These are phyloP conservation scores for Serranus cabrilla DNA, from an alignment of 2,797 vertebrate genomes.

Conservation along the genomic window DNA sequence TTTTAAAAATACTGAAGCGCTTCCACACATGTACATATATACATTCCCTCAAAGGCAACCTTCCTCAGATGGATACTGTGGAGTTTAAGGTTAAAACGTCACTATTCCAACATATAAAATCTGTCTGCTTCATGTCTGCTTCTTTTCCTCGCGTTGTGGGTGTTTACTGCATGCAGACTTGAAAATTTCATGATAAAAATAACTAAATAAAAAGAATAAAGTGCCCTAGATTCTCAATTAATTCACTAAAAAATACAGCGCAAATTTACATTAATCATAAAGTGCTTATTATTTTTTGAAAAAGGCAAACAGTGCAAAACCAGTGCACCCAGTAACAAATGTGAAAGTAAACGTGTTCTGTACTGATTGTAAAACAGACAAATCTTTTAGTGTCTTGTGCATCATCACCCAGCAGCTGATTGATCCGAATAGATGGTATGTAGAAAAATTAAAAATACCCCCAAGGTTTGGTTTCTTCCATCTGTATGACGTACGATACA, in stretches of 20 bases:
- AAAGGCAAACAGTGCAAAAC: conserved; percentile 59
- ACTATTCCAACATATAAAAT: conserved; percentile 43
- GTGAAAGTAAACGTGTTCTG: conserved; percentile 7
- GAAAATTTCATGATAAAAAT: conserved; percentile 35
- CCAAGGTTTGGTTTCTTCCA: conserved; percentile 6
- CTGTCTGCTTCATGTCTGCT: conserved; percentile 14
- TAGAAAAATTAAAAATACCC: conserved; percentile 44
- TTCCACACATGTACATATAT: conserved; percentile 53
- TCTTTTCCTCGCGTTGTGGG: not conserved
- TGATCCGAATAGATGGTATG: conserved; percentile 4
- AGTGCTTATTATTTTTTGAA: conserved; percentile 51
- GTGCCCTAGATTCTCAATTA: conserved; percentile 30
- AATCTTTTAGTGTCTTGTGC: conserved; percentile 42
- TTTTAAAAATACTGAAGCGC: conserved; percentile 57
- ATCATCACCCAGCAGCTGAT: conserved; percentile 28
- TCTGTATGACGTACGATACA: conserved; percentile 3
- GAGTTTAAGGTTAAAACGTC: conserved; percentile 34
- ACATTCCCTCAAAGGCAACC: conserved; percentile 45
- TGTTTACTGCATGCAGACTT: conserved; percentile 49
- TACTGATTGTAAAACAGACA: conserved; percentile 10
- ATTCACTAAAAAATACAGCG: conserved; percentile 35
- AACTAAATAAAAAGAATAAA: conserved; percentile 31
- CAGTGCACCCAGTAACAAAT: conserved; percentile 41
- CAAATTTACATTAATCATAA: conserved; percentile 36
- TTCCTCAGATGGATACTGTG: not conserved